These are phyloP conservation scores for Ophion slaviceki DNA, from an alignment of 2,888 invertebrate species.

Conservation along the genomic window DNA sequence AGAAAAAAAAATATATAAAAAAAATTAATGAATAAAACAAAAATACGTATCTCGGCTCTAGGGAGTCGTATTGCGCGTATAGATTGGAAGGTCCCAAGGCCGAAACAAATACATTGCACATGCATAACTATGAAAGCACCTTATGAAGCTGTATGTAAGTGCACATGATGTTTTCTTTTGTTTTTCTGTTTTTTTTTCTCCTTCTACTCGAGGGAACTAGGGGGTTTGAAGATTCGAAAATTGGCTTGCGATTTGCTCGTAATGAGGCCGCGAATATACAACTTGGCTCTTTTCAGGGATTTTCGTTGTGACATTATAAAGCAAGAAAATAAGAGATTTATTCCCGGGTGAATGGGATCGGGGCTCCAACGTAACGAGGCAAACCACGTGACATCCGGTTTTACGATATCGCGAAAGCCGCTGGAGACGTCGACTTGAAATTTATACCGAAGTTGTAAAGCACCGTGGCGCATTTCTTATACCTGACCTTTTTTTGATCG, in stretches of 20 bases:
- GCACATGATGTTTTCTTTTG: constrained; percentile 75
- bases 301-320: too few relatives aligned
- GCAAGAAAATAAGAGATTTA: too few relatives aligned
- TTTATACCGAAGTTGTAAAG: too few relatives aligned
- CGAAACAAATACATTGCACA: constrained; percentile 83
- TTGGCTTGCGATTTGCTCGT: background rate
- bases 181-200: constrained; percentile 64
- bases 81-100: constrained; percentile 77
- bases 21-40: constrained; percentile 56
- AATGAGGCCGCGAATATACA: background rate
- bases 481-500: too few relatives aligned
- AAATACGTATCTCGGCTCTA: constrained; percentile 76
- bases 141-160: constrained; percentile 81
- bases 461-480: too few relatives aligned
- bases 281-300: background rate
- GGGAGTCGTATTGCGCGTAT: constrained; percentile 81
- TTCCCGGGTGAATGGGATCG: too few relatives aligned
- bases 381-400: too few relatives aligned
- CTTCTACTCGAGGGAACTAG: constrained; percentile 55
- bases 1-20: constrained; percentile 25
- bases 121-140: constrained; percentile 82
- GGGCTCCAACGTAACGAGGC: too few relatives aligned
- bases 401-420: too few relatives aligned
- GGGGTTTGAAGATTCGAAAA: background rate
- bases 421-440: too few relatives aligned